Evolutionary conservation across 1,140 invertebrate genomes (phyloP), one percentile per base, ranked within the genome.

Genomic region (Drosophila sproati): DNA sequence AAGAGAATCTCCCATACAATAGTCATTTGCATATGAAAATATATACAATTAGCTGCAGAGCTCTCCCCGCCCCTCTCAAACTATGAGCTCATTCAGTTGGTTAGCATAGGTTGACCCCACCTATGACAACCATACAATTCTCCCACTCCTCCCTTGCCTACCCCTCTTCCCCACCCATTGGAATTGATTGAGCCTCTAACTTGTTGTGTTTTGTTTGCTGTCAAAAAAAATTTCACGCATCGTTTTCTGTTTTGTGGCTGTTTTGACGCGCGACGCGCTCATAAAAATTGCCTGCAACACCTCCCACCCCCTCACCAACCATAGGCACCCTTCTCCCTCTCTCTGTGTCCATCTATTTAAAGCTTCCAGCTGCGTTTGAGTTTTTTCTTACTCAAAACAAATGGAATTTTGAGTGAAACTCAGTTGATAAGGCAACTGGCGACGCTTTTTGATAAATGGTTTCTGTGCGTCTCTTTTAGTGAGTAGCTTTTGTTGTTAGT

Each of bases 181-280:
- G 52, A 8, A 35, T 54, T 55, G 45, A 39, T 73, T 61, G 35
- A 41, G 45, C n/a, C 47, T 63, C 43, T 72, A 79, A 82, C 80
- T 87, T 87, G 83, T 88, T 87, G 79, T 88, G 83, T 80, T 80
- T 82, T 78, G 60, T 73, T 77, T 74, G 70, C 70, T 78, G 77
- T 74, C 83, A 77, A 83, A 89, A 43, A 43, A n/a, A 43, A 43
- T 75, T 87, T 83, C 77, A 88, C 85, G 83, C 83, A 83, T 88
- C 62, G 77, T 88, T 74, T 88, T 87, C 62, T 37, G 62, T 56
- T 50, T 67, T 70, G 29, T 48, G 31, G 45, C 39, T 48, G 6
- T 48, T 48, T 48, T 28, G 20, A 48, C 47, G 47, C 20, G 20
- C 47, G 29, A 41, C 28, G 5, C 41, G 60, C 50, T 52, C 61